Conservation (phyloP, 2,888 invertebrate species). For the Melanostoma scalare region DNA sequence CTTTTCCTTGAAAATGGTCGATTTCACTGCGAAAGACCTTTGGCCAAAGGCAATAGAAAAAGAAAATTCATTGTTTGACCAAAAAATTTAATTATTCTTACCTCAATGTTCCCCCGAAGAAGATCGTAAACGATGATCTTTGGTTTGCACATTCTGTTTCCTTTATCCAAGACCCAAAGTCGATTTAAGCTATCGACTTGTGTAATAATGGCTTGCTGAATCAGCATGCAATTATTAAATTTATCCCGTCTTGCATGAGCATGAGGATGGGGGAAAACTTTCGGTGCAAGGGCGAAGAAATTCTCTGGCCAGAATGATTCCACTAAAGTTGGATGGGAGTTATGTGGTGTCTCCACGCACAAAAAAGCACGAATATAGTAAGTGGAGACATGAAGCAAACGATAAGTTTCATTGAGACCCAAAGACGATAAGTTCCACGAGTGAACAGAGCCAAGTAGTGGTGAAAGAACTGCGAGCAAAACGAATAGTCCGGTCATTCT, state of each 20-base stretch:
- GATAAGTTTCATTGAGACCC: constrained; percentile 78
- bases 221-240: constrained; percentile 75
- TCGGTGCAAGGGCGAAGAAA: constrained; percentile 76
- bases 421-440: constrained; percentile 77
- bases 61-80: not conserved
- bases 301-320: constrained; percentile 79
- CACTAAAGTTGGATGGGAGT: constrained; percentile 77
- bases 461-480: constrained; percentile 36
- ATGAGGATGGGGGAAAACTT: constrained; percentile 74
- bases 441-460: not conserved
- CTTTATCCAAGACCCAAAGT: constrained; percentile 79
- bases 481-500: constrained; percentile 48
- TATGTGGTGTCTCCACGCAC: constrained; percentile 76
- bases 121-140: constrained; percentile 79
- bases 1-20: constrained; percentile 40
- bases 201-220: constrained; percentile 79
- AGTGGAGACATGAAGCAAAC: constrained; percentile 78
- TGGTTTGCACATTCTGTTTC: constrained; percentile 74
- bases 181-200: constrained; percentile 79
- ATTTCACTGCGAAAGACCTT: constrained; percentile 59
- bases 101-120: constrained; percentile 78
- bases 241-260: constrained; percentile 35
- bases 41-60: no score
- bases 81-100: constrained; percentile 50
- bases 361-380: constrained; percentile 79